Evolutionary conservation across 2,797 vertebrate genomes (phyloP), one percentile per base, ranked within the genome.

Genomic region (Cyprinodon diabolis): DNA sequence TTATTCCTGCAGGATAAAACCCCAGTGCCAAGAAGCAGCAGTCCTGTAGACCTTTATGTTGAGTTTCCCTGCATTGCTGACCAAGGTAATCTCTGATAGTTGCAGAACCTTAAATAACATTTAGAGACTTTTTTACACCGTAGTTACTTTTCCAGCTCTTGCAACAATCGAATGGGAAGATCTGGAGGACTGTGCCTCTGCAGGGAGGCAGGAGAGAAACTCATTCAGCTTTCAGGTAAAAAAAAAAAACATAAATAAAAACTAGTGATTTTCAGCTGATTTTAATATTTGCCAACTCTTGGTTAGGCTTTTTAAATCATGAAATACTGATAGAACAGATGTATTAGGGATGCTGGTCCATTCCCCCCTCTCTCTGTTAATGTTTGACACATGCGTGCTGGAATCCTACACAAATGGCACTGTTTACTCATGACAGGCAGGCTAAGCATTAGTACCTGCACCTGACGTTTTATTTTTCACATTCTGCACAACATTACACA

Each of bases 121-220:
- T 4, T 2, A 25, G 7, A 10, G 14, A 6, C 19, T 57, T 48
- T 37, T 48, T 70, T 55, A 69, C 10, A 1, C 3, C 23, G 10
- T 47, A 56, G 2, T 57, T 80, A 25, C 30, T 75, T 40, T 74
- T 76, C 0, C 80, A 96, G 97, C 90, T 0, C 94, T 97, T 84
- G 86, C 94, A 80, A 96, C 96, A 65, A 95, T 96, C 48, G 94
- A 96, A 71, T 97, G 97, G 96, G 95, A 96, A 78, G 96, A 96
- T 86, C 83, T 97, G 75, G 93, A 94, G 1, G 94, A 94, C 58
- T 95, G 95, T 81, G 75, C 86, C 23, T 90, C 94, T n/a, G 76
- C 84, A 9, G 89, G 94, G 78, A 90, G 93, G 55, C 73, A 62
- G 4, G 83, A 91, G 54, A 84, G 75, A 69, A 79, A 88, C 74